Percentiles rank a stretch among this genome's conserved stretches.
These are phyloP conservation scores for Chironomus striatipennis DNA, from an alignment of 1,140 invertebrate species.

Conservation along the genomic window DNA sequence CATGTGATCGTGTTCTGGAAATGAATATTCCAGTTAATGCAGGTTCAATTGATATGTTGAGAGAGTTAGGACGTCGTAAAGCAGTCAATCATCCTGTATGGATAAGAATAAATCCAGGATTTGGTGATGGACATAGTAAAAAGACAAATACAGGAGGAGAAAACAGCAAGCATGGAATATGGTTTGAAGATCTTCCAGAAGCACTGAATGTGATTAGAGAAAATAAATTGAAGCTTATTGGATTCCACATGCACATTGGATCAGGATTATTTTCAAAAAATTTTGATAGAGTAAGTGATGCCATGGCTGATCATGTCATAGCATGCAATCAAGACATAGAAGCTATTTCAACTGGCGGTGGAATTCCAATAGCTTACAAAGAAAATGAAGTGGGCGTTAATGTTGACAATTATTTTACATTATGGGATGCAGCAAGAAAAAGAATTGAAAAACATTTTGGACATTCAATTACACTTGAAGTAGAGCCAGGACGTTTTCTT, in stretches of 20 bases:
- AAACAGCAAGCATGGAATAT: not conserved
- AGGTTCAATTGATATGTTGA: not conserved
- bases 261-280: slow-evolving; percentile 15
- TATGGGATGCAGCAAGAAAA: slow-evolving; percentile 5
- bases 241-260: slow-evolving; percentile 4
- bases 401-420: not conserved
- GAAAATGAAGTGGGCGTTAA: slow-evolving; percentile 4
- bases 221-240: not conserved
- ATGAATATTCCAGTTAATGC: not conserved
- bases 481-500: not conserved
- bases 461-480: slow-evolving; percentile 1
- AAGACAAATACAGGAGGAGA: not conserved
- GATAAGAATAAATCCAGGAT: slow-evolving; percentile 1
- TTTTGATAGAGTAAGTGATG: not conserved
- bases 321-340: not conserved
- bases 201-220: not conserved
- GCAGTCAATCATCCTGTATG: not conserved
- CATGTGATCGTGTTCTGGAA: not conserved
- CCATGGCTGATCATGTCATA: not conserved
- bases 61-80: not conserved
- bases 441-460: slow-evolving; percentile 19
- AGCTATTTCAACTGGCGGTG: slow-evolving; percentile 16
- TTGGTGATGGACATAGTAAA: not conserved
- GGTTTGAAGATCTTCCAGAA: not conserved
- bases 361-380: slow-evolving; percentile 1